Base-by-base conservation (phyloP, 2,888 invertebrate genomes). In the Oscheius sp. region DNA sequence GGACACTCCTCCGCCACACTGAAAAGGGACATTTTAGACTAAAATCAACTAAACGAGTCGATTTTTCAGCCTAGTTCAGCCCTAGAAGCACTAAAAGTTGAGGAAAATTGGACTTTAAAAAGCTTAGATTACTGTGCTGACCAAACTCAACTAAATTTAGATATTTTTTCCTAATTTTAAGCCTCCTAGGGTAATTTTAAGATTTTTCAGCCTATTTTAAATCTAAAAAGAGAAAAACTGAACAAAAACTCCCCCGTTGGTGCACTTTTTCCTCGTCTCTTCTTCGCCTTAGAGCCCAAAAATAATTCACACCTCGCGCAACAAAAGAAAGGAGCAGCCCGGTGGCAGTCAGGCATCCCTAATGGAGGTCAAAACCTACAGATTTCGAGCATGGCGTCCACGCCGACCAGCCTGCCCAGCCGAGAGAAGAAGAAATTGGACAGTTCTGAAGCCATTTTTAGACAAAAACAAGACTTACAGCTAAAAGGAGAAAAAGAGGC, bases 1-100 rank as follows among this genome's bases (percentile, higher is more conserved):
- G 25, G 83, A 79, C 12, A 84, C 74, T 39, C 82, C 82, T 17
- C 72, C 72, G 34, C 80, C 82, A 65, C 83, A 83, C 75, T 79
- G 53, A 53, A 75, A 70, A 33, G 8, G 25, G 34, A 34, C 4
- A 15, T 12, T 42, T 12, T 17, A n/a, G n/a, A 42, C 17, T 12
- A 42, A 42, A n/a, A 42, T 6, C 4, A 42, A 42, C n/a, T n/a
- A n/a, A n/a, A n/a, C 42, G n/a, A 17, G 42, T 12, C 48, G 23
- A 17, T 20, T 48, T 25, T 12, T 3, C 8, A 25, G 3, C 20
- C 25, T 48, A 23, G 5, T 48, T 48, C 48, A 15, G 23, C 12
- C 20, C 12, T 15, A 20, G 12, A 6, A 48, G 25, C 48, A n/a
- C 20, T 48, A 10, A 12, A 48, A 48, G 20, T 25, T 20, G 48